A percentile compares a stretch with the other conserved stretches of the same genome.
phyloP scores from a whole-genome alignment of 1,140 invertebrate genomes.

The Sitobion miscanthi region DNA sequence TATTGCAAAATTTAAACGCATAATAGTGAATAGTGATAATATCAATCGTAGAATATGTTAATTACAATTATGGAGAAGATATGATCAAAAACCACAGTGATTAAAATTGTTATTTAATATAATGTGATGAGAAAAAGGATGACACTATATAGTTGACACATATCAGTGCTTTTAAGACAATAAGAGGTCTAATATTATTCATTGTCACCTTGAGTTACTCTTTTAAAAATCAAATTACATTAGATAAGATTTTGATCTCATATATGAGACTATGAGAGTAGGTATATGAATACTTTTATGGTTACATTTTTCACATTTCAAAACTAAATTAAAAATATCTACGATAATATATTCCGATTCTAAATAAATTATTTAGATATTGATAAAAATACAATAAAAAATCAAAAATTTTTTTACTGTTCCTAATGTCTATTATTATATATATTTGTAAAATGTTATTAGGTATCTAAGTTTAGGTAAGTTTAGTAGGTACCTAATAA shows the following conservation, averaged over 20 bases:
- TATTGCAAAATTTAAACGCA: neutral
- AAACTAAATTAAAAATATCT: neutral
- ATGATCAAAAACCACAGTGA: neutral
- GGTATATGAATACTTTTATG: neutral
- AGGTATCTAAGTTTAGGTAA: too few relatives aligned
- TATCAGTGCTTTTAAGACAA: neutral
- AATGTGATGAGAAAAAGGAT: neutral
- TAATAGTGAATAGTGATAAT: neutral
- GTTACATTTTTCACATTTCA: neutral
- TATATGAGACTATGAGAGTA: neutral
- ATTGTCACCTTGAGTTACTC: neutral
- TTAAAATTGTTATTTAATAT: slow-evolving; percentile 27
- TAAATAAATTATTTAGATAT: neutral
- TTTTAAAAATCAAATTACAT: neutral
- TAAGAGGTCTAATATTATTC: neutral
- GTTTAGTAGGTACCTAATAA: neutral
- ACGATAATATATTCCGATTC: neutral
- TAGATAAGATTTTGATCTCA: neutral
- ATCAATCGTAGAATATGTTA: neutral
- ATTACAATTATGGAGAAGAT: neutral
- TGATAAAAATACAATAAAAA: neutral
- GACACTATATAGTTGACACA: neutral
- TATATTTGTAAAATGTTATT: too few relatives aligned
- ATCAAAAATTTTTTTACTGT: neutral
- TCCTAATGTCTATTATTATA: too few relatives aligned